Evolutionary conservation across 2,113 vertebrate species (phyloP).

Genomic region (Pachyramphus minor): DNA sequence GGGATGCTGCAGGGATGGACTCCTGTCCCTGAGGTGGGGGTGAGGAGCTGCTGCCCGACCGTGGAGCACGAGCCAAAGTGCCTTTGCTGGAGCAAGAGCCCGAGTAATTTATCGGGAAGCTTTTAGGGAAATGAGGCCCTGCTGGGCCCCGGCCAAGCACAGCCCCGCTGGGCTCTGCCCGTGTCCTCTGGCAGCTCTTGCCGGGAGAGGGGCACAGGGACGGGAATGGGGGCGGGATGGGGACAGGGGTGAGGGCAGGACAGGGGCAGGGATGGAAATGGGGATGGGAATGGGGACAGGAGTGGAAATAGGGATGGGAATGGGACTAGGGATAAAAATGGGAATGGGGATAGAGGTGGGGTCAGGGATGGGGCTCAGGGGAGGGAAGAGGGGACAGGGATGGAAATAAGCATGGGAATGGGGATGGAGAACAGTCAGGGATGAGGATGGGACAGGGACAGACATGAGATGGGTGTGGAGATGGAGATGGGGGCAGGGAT

Average conservation of each 20-base stretch:
- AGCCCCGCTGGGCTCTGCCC: conserved; percentile 22
- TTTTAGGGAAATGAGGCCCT: conserved; percentile 60
- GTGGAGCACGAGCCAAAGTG: not conserved
- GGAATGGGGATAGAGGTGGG: not conserved
- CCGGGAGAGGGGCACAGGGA: not conserved
- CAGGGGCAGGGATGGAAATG: not conserved
- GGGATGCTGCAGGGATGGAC: not conserved
- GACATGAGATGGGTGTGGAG: no score
- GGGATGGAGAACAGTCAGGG: not conserved
- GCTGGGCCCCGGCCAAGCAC: conserved; percentile 49
- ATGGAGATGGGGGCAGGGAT: not conserved
- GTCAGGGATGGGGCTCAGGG: not conserved
- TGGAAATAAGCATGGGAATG: not conserved
- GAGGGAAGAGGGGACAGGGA: not conserved
- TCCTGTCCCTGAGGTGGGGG: not conserved
- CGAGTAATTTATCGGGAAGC: conserved; percentile 50
- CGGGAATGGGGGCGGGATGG: not conserved
- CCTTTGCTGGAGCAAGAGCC: not conserved
- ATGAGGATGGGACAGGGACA: not conserved
- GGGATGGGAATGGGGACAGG: not conserved
- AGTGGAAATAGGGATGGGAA: not conserved
- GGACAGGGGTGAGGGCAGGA: not conserved
- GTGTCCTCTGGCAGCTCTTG: conserved; percentile 62
- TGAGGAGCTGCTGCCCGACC: not conserved
- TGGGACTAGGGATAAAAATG: no score